Conservation (phyloP, 1,140 invertebrate species). For the Nymphalis io region DNA sequence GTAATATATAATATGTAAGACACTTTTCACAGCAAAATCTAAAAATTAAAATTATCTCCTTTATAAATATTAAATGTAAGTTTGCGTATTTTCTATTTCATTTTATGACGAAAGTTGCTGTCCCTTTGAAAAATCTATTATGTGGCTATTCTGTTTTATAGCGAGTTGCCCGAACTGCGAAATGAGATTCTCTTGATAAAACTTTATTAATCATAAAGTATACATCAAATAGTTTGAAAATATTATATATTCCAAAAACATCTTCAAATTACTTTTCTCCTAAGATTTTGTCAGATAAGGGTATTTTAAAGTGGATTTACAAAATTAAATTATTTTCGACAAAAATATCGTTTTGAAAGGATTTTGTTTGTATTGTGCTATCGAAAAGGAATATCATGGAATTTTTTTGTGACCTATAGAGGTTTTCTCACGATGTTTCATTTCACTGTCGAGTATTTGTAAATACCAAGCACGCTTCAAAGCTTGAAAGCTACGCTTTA, state of each 20-base stretch:
- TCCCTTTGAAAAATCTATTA: slow-evolving; percentile 29
- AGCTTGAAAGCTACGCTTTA: too few relatives aligned
- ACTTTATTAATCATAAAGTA: slow-evolving; percentile 22
- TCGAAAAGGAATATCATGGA: too few relatives aligned
- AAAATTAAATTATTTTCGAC: neutral
- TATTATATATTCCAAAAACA: neutral
- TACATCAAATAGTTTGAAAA: slow-evolving; percentile 9
- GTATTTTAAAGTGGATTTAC: neutral
- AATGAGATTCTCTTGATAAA: slow-evolving; percentile 31
- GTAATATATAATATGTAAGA: too few relatives aligned
- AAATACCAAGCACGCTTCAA: too few relatives aligned
- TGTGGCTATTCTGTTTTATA: slow-evolving; percentile 11
- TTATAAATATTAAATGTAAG: slow-evolving; percentile 2
- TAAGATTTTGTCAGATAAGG: neutral
- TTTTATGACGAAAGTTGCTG: slow-evolving; percentile 23
- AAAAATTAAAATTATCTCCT: too few relatives aligned
- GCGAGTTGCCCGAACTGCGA: slow-evolving; percentile 16
- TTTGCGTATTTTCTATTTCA: slow-evolving; percentile 12
- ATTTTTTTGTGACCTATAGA: too few relatives aligned
- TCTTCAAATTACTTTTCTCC: slow-evolving; percentile 6
- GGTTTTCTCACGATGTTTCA: too few relatives aligned
- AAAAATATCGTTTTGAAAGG: neutral
- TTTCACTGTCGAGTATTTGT: too few relatives aligned
- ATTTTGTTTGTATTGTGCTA: neutral
- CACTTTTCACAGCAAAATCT: too few relatives aligned